Evolutionary conservation across 2,888 invertebrate genomes (phyloP), one percentile per base, ranked within the genome.

Genomic region (Hesperia comma): DNA sequence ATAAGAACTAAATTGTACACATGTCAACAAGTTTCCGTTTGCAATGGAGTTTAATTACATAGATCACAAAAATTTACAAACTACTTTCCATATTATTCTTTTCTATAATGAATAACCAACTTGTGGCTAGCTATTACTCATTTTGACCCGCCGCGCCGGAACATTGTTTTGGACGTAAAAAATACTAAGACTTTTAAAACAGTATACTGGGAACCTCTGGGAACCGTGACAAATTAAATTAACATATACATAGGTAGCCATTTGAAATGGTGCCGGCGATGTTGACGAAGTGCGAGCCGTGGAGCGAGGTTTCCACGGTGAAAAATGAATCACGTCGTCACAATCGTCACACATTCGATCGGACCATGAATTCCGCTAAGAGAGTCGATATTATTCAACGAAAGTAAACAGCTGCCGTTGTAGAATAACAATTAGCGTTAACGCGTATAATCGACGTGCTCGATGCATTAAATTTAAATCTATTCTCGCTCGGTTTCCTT

Each of bases 401-500:
- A 91, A 92, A 92, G 90, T 90, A 90, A 92, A 88, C 87, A 88
- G 85, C 84, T 83, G 83, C 87, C 83, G 83, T 80, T 85, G 85
- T 86, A 81, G 88, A 90, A 90, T 91, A 88, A 87, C 84, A 90
- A 88, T 90, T 86, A 90, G 82, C 77, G 74, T 76, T 81, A 85
- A 81, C 84, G 83, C 83, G 84, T 84, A 83, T 76, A 79, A 75
- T 76, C 80, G 79, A 83, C 82, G 85, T 84, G 85, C 81, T 82
- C 79, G 74, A 85, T 89, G 87, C 90, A 89, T 89, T 89, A 85
- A 87, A 90, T 90, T 89, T 88, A 86, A 90, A 90, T 90, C 85
- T 88, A 90, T 91, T 90, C 89, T 87, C 84, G 85, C 82, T 87
- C 79, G 81, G 87, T 88, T 90, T 90, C 90, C 89, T 89, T 88